A percentile compares a stretch with the other conserved stretches of the same genome.
phyloP scores from a whole-genome alignment of 1,140 invertebrate species.

The Papilio aristodemus region DNA sequence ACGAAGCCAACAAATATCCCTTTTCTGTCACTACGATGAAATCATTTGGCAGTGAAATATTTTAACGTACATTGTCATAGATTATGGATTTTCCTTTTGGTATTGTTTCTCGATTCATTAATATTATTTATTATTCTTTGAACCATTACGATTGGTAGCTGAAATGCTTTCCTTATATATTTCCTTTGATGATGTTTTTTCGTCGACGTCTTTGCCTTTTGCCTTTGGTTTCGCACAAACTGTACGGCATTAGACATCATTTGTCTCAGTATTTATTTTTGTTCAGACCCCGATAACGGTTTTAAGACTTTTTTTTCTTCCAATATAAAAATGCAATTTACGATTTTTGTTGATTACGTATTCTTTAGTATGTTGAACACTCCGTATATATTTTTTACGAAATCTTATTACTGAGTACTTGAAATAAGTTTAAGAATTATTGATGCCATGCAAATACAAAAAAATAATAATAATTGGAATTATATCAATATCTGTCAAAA shows the following conservation, averaged over 20 bases:
- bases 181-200: slow-evolving; percentile 22
- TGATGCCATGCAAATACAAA: too few species aligned
- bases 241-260: slow-evolving; percentile 14
- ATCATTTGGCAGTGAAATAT: slow-evolving; percentile 42
- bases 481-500: too few species aligned
- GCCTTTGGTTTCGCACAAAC: slow-evolving; percentile 2
- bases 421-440: background rate
- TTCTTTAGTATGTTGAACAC: background rate
- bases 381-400: background rate
- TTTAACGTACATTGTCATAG: background rate
- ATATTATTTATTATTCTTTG: slow-evolving; percentile 13
- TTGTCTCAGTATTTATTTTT: slow-evolving; percentile 17
- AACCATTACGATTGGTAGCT: slow-evolving; percentile 4
- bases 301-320: background rate
- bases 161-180: slow-evolving; percentile 13
- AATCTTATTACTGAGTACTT: background rate
- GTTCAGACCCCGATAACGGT: slow-evolving; percentile 13
- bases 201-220: slow-evolving; percentile 5
- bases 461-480: too few species aligned
- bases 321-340: slow-evolving; percentile 11
- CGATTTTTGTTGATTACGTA: background rate
- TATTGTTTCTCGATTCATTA: slow-evolving; percentile 12
- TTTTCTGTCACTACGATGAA: slow-evolving; percentile 59
- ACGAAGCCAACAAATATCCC: slow-evolving; percentile 63
- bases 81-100: slow-evolving; percentile 11